phyloP scores from a whole-genome alignment of 2,113 vertebrate genomes.

The Equus quagga region DNA sequence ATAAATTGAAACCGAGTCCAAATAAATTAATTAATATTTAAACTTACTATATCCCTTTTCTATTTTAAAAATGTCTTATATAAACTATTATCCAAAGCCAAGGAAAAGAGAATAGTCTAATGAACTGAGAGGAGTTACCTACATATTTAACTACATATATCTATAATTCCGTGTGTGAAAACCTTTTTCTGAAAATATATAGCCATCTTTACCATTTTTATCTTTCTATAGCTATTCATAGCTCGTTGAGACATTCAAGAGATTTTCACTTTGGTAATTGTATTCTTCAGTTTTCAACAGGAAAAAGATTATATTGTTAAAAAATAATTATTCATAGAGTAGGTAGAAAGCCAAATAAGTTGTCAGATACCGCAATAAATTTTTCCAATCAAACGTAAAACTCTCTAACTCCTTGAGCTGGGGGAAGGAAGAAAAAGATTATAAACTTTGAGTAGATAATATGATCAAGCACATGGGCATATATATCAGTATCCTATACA shows the following conservation, averaged over 20 bases:
- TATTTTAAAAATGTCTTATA: background rate
- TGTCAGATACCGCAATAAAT: background rate
- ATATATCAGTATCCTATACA: accelerated
- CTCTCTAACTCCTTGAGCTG: background rate
- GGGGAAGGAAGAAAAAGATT: background rate
- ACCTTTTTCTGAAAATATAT: background rate
- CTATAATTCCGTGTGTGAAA: background rate
- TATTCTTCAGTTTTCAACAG: background rate
- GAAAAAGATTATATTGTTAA: background rate
- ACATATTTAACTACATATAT: background rate
- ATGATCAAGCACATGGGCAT: background rate
- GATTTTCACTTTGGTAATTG: background rate
- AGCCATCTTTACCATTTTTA: background rate
- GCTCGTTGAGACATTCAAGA: background rate
- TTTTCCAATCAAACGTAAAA: background rate
- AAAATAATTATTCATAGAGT: background rate
- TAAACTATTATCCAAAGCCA: background rate
- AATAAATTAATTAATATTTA: background rate
- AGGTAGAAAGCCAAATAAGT: background rate
- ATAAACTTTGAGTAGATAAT: background rate
- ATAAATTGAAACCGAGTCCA: background rate
- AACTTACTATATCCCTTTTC: background rate
- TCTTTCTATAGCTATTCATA: background rate
- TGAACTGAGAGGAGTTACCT: background rate
- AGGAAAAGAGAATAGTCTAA: background rate